Percentiles rank a stretch among this genome's conserved stretches.
These are phyloP conservation scores for Saguinus imperator DNA, from an alignment of 2,113 vertebrate genomes.

Conservation along the genomic window DNA sequence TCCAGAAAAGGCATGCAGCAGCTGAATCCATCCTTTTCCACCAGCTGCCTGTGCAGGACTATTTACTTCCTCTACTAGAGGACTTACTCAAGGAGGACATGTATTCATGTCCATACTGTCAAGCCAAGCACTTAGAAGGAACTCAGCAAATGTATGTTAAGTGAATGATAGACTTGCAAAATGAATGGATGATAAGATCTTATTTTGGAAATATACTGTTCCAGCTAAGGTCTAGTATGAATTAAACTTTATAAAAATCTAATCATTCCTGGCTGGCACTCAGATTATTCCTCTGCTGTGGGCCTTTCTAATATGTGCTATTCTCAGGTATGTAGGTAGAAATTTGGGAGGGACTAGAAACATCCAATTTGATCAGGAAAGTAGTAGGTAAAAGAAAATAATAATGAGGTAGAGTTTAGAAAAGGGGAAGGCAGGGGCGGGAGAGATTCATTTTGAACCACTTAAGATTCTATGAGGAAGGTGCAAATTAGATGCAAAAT, in stretches of 20 bases:
- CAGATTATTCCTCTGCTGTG: background rate
- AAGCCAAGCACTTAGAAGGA: background rate
- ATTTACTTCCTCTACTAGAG: background rate
- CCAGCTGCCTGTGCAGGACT: background rate
- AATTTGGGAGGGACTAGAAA: slow-evolving; percentile 19
- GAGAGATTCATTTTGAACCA: slow-evolving; percentile 43
- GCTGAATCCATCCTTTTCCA: background rate
- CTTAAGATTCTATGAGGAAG: slow-evolving; percentile 28
- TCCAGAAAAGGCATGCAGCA: background rate
- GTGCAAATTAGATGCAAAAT: slow-evolving; percentile 60
- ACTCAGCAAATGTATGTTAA: background rate
- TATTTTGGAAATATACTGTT: background rate
- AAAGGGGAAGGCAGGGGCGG: background rate
- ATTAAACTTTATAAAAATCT: slow-evolving; percentile 45
- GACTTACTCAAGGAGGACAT: background rate
- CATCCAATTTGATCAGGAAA: slow-evolving; percentile 25
- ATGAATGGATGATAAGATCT: background rate
- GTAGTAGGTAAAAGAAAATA: slow-evolving; percentile 32
- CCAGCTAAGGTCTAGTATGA: background rate
- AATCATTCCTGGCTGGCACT: background rate
- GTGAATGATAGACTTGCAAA: background rate
- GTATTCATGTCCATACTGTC: background rate
- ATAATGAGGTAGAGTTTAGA: slow-evolving; percentile 44
- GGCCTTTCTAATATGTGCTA: background rate
- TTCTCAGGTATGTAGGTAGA: slow-evolving; percentile 32